Evolutionary conservation across 1,140 invertebrate species (phyloP), one percentile per base, ranked within the genome.

Genomic region (Sycophila sp.): DNA sequence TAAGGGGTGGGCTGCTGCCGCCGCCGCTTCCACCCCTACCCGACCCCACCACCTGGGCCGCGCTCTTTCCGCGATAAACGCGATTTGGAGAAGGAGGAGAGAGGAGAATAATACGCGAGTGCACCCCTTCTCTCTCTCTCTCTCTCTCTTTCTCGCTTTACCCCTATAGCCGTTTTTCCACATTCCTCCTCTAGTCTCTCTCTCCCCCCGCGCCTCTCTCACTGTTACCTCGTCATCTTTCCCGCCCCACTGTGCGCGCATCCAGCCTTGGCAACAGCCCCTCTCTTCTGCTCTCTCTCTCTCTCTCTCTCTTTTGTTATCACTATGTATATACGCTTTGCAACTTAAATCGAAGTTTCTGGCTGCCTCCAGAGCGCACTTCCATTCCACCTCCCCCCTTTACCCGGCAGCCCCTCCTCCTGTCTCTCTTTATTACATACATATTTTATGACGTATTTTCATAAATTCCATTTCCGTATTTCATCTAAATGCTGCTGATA

Each of bases 11-110:
- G 22, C 63, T 38, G 47, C 63, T 53, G 34, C 45, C 58, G 68
- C 42, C 28, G 51, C 26, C 40, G 47, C 62, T 42, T 53, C 38
- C 62, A 15, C 47, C 24, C n/a, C 51, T 40, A 22, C 69, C 56
- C 63, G 47, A 45, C 68, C 70, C 63, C 40, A 49, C 66, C 55
- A 5, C 17, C n/a, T 47, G 42, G n/a, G n/a, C n/a, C 28, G 24
- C 64, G 49, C 71, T 71, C 66, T 60, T 58, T 49, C 62, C 77
- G 77, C 78, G 78, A 83, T 84, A 80, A 83, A 83, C 78, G 80
- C 82, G 78, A 83, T 84, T 84, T 84, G 79, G 74, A 79, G 77
- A 51, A 72, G 40, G 69, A 67, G 53, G 70, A 62, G 58, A 69
- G 69, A n/a, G n/a, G 32, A 38, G 32, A 26, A 42, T 42, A 42